Base-by-base conservation (phyloP, 1,140 invertebrate species). In the Trichogramma pretiosum region DNA sequence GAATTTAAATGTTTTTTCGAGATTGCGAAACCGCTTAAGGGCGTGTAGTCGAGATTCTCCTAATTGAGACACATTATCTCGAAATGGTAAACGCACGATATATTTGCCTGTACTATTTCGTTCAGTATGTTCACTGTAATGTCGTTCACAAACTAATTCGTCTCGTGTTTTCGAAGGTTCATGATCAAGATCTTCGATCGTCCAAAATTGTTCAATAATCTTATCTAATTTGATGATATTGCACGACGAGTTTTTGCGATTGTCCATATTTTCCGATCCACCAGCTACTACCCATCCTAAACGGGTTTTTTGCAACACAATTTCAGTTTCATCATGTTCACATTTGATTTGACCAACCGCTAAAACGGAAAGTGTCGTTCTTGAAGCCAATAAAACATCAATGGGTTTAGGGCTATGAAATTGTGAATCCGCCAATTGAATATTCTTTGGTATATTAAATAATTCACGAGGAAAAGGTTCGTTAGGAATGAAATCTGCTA, bases 41-140 rank as follows among this genome's bases (percentile, higher is more conserved):
- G 26, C 26, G 7, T 7, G 13, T 7, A 9, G 26, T 9, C 26
- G 26, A 9, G 26, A 28, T 13, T 28, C 26, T 28, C 26, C 26
- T 28, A 1, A 28, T 28, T 28, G n/a, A 78, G 82, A 56, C 55
- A 78, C 17, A 63, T 71, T 49, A 76, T 73, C 44, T 71, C 77
- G 10, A 74, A 68, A 14, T 78, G 81, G 56, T 77, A 74, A 36
- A 63, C 83, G 22, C 69, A 75, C 3, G 73, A 73, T 0, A 69
- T 77, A 2, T 43, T 11, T 10, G 16, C 33, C 33, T 34, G 33
- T n/a, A 8, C 11, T 10, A 34, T 34, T 16, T 5, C n/a, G 8
- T 5, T 8, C 5, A 16, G 33, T 34, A 16, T 9, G 11, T 34
- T 34, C 5, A 8, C 5, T 16, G n/a, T n/a, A 34, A 16, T 34